These are phyloP conservation scores for Drosophila pegasa DNA, from an alignment of 2,888 invertebrate species.

Conservation along the genomic window DNA sequence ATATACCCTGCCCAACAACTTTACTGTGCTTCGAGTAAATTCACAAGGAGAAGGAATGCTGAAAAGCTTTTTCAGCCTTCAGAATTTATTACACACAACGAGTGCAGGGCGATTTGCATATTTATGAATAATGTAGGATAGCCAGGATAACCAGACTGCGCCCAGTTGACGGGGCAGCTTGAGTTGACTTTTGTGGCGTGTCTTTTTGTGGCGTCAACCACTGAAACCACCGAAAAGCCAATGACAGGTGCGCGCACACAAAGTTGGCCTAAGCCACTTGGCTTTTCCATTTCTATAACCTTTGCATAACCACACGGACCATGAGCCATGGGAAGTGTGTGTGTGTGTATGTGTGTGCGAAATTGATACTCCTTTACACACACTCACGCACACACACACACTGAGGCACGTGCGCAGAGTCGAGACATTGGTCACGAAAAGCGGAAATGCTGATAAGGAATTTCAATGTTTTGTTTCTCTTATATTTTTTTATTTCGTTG, in stretches of 20 bases:
- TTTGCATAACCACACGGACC: conserved; percentile 69
- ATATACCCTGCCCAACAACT: not conserved
- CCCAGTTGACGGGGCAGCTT: conserved; percentile 3
- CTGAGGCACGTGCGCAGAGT: conserved; percentile 44
- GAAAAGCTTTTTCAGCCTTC: conserved; percentile 62
- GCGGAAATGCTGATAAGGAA: conserved; percentile 85
- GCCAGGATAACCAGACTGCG: conserved; percentile 63
- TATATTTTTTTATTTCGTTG: conserved; percentile 80
- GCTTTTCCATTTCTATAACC: conserved; percentile 78
- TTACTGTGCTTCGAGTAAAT: not conserved
- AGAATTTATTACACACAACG: conserved; percentile 80
- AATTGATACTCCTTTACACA: conserved; percentile 61
- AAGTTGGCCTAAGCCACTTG: conserved; percentile 38
- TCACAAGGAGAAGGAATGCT: not conserved
- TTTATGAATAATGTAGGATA: conserved; percentile 85
- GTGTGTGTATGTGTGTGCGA: conserved; percentile 48
- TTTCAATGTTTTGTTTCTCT: conserved; percentile 80
- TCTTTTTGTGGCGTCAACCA: conserved; percentile 34
- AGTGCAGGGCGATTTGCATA: conserved; percentile 83
- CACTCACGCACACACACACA: conserved; percentile 16
- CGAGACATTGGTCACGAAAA: conserved; percentile 85
- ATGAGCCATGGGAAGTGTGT: not conserved
- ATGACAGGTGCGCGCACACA: conserved; percentile 47
- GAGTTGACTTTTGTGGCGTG: conserved; percentile 45
- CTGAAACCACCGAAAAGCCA: conserved; percentile 40